A percentile compares a stretch with the other conserved stretches of the same genome.
Conservation (phyloP, 2,888 invertebrate species). For the Diarsia rubi region DNA sequence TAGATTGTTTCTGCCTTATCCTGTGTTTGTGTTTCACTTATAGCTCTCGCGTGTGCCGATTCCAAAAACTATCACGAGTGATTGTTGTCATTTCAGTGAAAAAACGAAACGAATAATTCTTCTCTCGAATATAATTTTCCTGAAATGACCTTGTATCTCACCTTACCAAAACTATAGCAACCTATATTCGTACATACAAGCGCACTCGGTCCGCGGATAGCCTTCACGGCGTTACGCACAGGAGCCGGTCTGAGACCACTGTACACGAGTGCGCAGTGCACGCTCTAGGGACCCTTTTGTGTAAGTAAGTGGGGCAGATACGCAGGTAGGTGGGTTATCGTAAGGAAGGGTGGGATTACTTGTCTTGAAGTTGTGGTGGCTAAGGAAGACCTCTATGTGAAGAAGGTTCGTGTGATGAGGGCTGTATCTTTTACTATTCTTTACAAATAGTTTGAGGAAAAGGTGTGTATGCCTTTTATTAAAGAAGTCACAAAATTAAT, state of each 20-base stretch:
- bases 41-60: background rate
- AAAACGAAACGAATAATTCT: too few species aligned
- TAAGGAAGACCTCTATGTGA: background rate
- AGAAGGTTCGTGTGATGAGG: background rate
- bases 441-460: background rate
- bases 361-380: background rate
- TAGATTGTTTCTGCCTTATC: background rate
- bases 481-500: background rate
- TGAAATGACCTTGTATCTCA: background rate
- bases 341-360: constrained; percentile 12
- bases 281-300: constrained; percentile 49
- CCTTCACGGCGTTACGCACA: constrained; percentile 54
- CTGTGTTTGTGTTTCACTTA: background rate
- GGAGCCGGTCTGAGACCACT: constrained; percentile 49
- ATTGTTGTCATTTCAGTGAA: background rate
- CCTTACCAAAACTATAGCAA: background rate
- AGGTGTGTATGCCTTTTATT: background rate
- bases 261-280: constrained; percentile 32
- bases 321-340: background rate
- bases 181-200: constrained; percentile 5
- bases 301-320: constrained; percentile 39
- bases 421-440: background rate
- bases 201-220: constrained; percentile 24
- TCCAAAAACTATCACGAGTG: background rate
- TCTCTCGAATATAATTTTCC: background rate